Evolutionary conservation across 2,888 invertebrate species (phyloP), one percentile per base, ranked within the genome.

Genomic region (Emmelina monodactyla): DNA sequence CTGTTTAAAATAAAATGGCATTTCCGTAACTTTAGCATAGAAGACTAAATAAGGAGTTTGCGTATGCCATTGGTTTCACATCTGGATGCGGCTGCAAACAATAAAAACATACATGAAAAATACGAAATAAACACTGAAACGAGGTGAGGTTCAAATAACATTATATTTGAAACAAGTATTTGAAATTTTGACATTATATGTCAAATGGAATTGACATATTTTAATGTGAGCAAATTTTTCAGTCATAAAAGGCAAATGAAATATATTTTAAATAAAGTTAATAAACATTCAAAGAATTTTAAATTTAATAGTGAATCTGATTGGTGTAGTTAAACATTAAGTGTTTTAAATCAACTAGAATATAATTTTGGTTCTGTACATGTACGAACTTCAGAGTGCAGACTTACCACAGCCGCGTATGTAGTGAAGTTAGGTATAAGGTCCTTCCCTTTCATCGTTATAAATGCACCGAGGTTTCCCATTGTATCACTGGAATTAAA

Each of bases 381-480:
- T n/a, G n/a, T n/a, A n/a, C n/a, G n/a, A n/a, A n/a, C n/a, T n/a
- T n/a, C 19, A 19, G 6, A 19, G 9, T 19, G 9, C 4, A 33
- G 33, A 62, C 91, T 85, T 82, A 96, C 95, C 87, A 95, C 97
- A 60, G 96, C 95, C 64, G 91, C 90, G 69, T 97, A 99, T 3
- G 93, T 88, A 37, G 89, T 91, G 76, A 90, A 97, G 50, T 91
- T 86, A 31, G 98, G 98, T 62, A 84, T 87, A 82, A 98, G 88
- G 66, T 94, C 90, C 64, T 88, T 89, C 40, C 98, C 99, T 44
- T 87, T 92, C 64, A 99, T 85, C 49, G 88, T 96, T 61, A 99
- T 97, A 79, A 94, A 98, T 55, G 99, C 97, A 62, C 98, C 99
- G 73, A 91, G 89, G 82, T 99, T 99, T 55, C 95, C 97, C 94